phyloP scores from a whole-genome alignment of 1,140 invertebrate genomes.

The Pygmarrhopalites habei region DNA sequence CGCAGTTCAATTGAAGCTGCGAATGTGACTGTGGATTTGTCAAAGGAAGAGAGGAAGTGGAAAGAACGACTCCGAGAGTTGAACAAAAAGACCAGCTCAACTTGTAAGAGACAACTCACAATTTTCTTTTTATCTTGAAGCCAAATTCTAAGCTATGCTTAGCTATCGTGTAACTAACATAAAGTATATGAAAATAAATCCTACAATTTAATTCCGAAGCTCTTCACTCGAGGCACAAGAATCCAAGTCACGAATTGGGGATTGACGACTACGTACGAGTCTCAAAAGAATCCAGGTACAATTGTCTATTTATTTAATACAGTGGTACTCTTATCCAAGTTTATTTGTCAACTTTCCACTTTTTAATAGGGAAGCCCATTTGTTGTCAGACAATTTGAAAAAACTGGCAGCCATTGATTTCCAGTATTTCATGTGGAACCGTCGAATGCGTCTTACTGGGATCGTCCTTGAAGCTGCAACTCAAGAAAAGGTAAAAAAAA shows the following conservation, averaged over 20 bases:
- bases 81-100: background rate
- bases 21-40: constrained; percentile 4
- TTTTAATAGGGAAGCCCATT: constrained; percentile 9
- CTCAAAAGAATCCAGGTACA: constrained; percentile 14
- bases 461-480: constrained; percentile 8
- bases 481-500: constrained; percentile 1
- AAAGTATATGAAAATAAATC: too few relatives aligned
- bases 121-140: too few relatives aligned
- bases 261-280: constrained; percentile 29
- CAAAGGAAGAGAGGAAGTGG: constrained; percentile 16
- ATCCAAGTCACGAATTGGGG: constrained; percentile 1
- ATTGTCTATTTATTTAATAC: too few relatives aligned
- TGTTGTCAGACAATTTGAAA: constrained; percentile 21
- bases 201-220: too few relatives aligned
- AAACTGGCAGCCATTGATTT: constrained; percentile 28
- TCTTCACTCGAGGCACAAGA: background rate
- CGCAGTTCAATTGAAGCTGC: constrained; percentile 37
- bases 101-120: too few relatives aligned
- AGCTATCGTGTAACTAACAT: too few relatives aligned
- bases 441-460: constrained; percentile 8
- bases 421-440: constrained; percentile 23
- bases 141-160: too few relatives aligned
- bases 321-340: too few relatives aligned
- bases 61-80: constrained; percentile 6
- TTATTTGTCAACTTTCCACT: background rate